A percentile compares a stretch with the other conserved stretches of the same genome.
Conservation (phyloP, 2,797 vertebrate genomes). For the Zalophus californianus region DNA sequence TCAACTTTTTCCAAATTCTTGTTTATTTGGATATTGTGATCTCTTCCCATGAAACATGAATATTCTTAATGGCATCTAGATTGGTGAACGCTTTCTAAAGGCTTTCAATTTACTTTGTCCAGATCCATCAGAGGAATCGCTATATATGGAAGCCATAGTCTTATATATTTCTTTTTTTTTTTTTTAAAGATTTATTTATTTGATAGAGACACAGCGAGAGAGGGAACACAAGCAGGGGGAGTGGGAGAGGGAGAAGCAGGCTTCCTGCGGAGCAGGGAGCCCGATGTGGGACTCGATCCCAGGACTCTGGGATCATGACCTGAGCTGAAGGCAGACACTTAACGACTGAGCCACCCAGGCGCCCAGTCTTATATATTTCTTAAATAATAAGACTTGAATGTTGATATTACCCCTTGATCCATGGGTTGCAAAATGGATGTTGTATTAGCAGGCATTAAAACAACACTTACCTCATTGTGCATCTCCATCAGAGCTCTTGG, state of each 20-base stretch:
- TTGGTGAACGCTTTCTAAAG: background rate
- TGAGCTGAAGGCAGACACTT: too few relatives aligned
- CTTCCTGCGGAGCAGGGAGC: too few relatives aligned
- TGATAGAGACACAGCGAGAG: too few relatives aligned
- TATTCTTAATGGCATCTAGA: background rate
- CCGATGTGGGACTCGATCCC: too few relatives aligned
- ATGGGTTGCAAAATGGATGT: background rate
- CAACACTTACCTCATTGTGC: background rate
- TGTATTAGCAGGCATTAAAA: background rate
- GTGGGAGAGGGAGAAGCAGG: too few relatives aligned
- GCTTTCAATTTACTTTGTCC: background rate
- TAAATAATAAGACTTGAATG: background rate
- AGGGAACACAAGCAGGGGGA: too few relatives aligned
- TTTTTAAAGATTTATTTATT: too few relatives aligned
- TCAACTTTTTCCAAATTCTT: background rate
- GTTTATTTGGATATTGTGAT: background rate
- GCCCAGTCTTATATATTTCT: background rate
- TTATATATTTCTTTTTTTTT: background rate
- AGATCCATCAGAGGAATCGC: background rate
- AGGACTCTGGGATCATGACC: too few relatives aligned
- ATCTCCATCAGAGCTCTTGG: background rate
- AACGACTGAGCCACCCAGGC: too few relatives aligned
- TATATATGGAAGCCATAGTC: background rate
- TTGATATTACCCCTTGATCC: background rate
- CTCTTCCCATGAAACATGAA: background rate